Conservation (phyloP, 2,113 vertebrate species). For the Laticauda laticaudata region DNA sequence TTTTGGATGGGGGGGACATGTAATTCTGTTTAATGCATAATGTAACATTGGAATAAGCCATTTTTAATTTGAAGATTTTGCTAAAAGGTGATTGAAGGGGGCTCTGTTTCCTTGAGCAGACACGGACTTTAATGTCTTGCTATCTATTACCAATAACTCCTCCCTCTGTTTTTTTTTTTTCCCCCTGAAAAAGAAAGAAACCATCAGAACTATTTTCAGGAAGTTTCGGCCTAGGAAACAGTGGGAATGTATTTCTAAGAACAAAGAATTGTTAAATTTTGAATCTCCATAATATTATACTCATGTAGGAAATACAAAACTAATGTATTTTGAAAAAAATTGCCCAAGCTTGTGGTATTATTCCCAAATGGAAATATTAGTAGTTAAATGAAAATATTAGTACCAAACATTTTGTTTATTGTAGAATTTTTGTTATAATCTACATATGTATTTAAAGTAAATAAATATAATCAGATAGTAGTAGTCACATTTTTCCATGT, state of each 20-base stretch:
- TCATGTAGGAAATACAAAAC: not conserved
- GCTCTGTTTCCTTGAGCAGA: not conserved
- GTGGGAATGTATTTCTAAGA: conserved; percentile 10
- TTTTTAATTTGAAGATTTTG: not conserved
- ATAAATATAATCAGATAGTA: not conserved
- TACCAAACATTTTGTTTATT: not conserved
- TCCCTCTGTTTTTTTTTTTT: not conserved
- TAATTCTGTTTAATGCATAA: not conserved
- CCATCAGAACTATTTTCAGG: not conserved
- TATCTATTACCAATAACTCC: not conserved
- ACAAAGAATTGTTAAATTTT: not conserved
- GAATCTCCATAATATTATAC: not conserved
- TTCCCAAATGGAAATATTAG: not conserved
- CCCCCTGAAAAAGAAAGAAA: not conserved
- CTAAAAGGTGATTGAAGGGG: not conserved
- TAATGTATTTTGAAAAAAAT: not conserved
- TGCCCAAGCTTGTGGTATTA: not conserved
- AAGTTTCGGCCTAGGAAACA: not conserved
- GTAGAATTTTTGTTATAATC: not conserved
- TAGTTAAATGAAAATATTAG: not conserved
- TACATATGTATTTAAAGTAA: not conserved
- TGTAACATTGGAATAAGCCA: not conserved
- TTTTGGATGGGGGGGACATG: not conserved
- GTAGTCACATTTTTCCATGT: not conserved
- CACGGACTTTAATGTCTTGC: not conserved